Base-by-base conservation (phyloP, 2,888 invertebrate genomes). In the Amphiduros pacificus region DNA sequence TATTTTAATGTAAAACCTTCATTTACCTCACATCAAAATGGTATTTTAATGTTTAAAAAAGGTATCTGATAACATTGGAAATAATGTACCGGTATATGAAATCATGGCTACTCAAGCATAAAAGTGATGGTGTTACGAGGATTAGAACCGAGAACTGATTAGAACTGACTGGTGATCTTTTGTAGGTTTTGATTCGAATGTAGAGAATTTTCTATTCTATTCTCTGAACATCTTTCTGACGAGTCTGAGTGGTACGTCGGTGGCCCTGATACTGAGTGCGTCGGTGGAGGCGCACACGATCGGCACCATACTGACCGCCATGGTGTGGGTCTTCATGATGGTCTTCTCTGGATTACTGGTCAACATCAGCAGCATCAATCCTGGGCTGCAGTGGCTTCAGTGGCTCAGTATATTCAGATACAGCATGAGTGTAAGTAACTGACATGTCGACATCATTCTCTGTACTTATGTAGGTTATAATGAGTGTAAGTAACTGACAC, bases 301-400 rank as follows among this genome's bases (percentile, higher is more conserved):
- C 4, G 75, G 73, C 29, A 75, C 73, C 53, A 41, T 75, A 3
- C 31, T 70, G 26, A 65, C 67, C 1, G 64, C 72, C 9, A 63
- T 75, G 14, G 40, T 55, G 26, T 73, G 67, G 55, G 70, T 74
- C 17, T 60, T 76, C 61, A 75, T 76, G 75, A 76, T 78, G 81
- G 69, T 79, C 40, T 82, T 80, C 67, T 77, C 79, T 68, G 81
- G 81, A 3, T 68, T 81, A n/a, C 68, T 82, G 51, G 77, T 81
- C 31, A 79, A 80, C 61, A 65, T 81, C 41, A 72, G 73, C 14
- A 71, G 77, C 14, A 70, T 81, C 5, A 75, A 73, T 0, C 68
- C 67, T 22, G 78, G 76, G 74, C 71, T 82, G 27, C 69, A 71
- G n/a, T 81, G 80, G 80, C 62, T 79, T 22, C 74, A 77, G 55